Conservation (phyloP, 2,113 vertebrate species). For the Chiloscyllium plagiosum region DNA sequence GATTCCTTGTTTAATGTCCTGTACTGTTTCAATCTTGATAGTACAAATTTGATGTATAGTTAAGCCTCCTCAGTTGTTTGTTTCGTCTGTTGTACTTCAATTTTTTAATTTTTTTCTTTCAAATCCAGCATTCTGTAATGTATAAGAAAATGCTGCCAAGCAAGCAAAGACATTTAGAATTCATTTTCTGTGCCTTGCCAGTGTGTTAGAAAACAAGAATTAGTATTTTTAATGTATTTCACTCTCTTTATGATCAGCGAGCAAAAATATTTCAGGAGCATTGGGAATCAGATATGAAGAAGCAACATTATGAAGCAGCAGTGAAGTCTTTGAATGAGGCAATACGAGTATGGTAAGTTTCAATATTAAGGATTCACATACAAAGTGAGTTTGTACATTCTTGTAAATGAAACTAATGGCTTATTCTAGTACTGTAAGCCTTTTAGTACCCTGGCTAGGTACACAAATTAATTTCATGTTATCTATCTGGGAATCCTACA, state of each 20-base stretch:
- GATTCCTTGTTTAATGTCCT: not conserved
- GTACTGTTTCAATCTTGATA: not conserved
- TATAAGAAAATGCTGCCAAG: not conserved
- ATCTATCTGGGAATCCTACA: not conserved
- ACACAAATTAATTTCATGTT: not conserved
- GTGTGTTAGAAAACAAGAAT: not conserved
- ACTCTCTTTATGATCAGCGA: constrained; percentile 6
- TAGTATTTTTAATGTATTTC: no score
- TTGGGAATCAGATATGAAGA: constrained; percentile 23
- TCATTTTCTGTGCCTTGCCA: not conserved
- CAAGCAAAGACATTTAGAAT: not conserved
- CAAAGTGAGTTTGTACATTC: not conserved
- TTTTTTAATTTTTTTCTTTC: not conserved
- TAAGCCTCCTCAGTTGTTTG: not conserved
- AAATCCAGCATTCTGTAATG: not conserved
- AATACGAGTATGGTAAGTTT: constrained; percentile 24
- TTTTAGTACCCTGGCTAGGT: not conserved
- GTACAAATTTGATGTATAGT: not conserved
- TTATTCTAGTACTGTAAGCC: not conserved
- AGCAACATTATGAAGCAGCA: constrained; percentile 14
- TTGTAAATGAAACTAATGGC: not conserved
- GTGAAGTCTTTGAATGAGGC: constrained; percentile 21
- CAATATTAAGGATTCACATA: not conserved
- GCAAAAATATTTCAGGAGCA: constrained; percentile 11
- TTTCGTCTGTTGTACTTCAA: not conserved